Base-by-base conservation (phyloP, 2,888 invertebrate species). In the Euplagia quadripunctaria region DNA sequence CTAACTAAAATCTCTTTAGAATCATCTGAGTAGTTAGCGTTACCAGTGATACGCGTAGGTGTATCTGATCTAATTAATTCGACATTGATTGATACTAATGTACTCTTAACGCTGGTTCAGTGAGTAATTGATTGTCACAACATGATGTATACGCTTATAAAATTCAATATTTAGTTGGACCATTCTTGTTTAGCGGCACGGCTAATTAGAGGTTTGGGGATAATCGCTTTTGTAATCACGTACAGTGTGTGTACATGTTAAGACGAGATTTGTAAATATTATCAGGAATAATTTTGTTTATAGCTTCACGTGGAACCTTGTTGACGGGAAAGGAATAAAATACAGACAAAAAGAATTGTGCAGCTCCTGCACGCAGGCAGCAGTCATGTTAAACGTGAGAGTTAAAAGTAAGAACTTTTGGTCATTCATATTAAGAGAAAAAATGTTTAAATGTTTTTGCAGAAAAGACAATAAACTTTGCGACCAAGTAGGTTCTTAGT, bases 11-110 rank as follows among this genome's bases (percentile, higher is more conserved):
- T 63, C 43, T 65, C 61, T 41, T 42, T 20, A 71, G 41, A 73
- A 8, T 31, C 65, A 65, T 51, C 72, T 55, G 63, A 61, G 43
- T 67, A 78, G 82, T 83, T 80, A 84, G 81, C 80, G 83, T 83
- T 86, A 85, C 84, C 79, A 79, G 75, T 8, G 79, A 80, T 75
- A 80, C 81, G 85, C 78, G 94, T 94, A 88, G 94, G 93, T 90
- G 94, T 95, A 94, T 94, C 94, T 90, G 94, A 94, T 95, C 94
- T 94, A 95, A 95, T 95, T 94, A 95, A 94, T 93, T 84, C 90
- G 94, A 95, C 95, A 89, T 93, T 95, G 95, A 95, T 95, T 92
- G 95, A 95, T 95, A 92, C 93, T 94, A 95, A 95, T 94, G 94
- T 92, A 91, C 89, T 89, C 89, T 90, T 86, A 87, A 89, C 90